Evolutionary conservation across 2,888 invertebrate genomes (phyloP), one percentile per base, ranked within the genome.

Genomic region (Thereva unica): DNA sequence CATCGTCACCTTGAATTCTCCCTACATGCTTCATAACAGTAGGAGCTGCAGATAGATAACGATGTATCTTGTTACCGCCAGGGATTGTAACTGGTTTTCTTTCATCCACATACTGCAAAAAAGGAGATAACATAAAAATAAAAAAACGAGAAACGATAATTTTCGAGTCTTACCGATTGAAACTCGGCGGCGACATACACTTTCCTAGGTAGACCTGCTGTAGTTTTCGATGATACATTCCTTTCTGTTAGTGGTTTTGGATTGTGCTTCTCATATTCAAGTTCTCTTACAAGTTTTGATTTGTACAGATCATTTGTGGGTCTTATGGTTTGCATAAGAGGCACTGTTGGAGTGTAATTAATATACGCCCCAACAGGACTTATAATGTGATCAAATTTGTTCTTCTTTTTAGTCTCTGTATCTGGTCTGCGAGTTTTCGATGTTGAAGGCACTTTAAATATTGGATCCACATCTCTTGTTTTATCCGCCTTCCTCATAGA

Each of bases 301-400:
- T 72, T 12, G 38, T 54, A 38, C 2, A 55, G 23, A 55, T 71
- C 69, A 38, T 68, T 72, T 9, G 64, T 55, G 1, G 74, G 64
- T 40, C 76, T 77, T n/a, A 80, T 75, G 37, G 74, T 76, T 38
- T 76, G 72, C 68, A 79, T 75, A 0, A 81, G 70, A 0, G 82
- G 82, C 0, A 78, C 76, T 3, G 74, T 75, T 1, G 78, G 75
- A 0, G 80, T 80, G 42, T 80, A 80, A 10, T 82, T 79, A 64
- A 81, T 82, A 65, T 82, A 82, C 0, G 79, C 72, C 5, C 80
- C 78, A 47, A 82, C 77, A 1, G 82, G 82, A 73, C 82, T 82
- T 2, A 80, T 72, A 57, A 82, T 76, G 68, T 82, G 76, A 0
- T 76, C 73, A 67, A 74, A 80, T 50, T 71, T 23, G 23, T 23